phyloP scores from a whole-genome alignment of 2,888 invertebrate species.

The Pocota personata region DNA sequence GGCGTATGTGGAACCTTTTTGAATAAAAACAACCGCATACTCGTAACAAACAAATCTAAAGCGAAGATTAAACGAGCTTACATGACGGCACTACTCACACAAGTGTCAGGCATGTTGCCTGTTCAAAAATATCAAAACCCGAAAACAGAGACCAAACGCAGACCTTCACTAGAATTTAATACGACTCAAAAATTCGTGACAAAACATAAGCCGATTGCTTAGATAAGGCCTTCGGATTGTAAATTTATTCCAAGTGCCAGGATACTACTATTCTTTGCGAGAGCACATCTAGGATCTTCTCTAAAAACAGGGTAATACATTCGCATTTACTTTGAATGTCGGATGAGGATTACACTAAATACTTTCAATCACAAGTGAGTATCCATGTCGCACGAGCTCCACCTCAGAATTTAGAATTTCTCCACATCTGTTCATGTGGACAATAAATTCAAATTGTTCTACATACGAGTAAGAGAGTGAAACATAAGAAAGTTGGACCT shows the following conservation, averaged over 20 bases:
- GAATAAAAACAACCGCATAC: too few relatives aligned
- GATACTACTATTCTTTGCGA: not conserved
- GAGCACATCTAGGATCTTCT: not conserved
- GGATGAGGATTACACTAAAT: slow-evolving; percentile 13
- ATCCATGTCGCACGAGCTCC: not conserved
- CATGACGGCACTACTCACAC: not conserved
- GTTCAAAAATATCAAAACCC: not conserved
- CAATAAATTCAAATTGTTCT: not conserved
- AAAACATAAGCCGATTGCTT: slow-evolving; percentile 35
- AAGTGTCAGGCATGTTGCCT: not conserved
- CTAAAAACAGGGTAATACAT: not conserved
- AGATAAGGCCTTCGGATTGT: not conserved
- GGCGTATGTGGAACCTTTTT: not conserved
- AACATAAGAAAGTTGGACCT: not conserved
- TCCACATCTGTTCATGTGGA: not conserved
- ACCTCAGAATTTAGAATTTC: not conserved
- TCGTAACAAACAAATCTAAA: too few relatives aligned
- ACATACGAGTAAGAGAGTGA: not conserved
- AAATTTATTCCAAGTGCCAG: slow-evolving; percentile 3
- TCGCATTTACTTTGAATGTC: slow-evolving; percentile 1
- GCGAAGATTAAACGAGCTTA: not conserved
- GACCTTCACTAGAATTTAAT: not conserved
- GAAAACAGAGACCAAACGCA: not conserved
- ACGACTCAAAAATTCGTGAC: slow-evolving; percentile 2
- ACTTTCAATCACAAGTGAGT: slow-evolving; percentile 24